Base-by-base conservation (phyloP, 1,140 invertebrate genomes). In the Cataglyphis hispanica region DNA sequence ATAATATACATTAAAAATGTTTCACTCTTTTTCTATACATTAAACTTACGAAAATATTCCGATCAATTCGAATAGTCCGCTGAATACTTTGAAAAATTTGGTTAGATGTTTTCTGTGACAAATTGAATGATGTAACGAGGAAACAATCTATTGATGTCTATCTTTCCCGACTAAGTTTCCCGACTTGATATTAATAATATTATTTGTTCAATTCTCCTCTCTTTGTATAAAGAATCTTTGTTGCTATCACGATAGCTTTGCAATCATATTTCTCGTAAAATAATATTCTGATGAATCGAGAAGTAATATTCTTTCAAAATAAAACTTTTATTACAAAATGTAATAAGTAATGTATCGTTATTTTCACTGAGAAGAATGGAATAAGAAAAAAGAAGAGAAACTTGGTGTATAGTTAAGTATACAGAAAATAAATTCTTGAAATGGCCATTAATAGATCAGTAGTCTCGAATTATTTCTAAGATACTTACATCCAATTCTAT, bases 31-130 rank as follows among this genome's bases (percentile, higher is more conserved):
- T 31, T 63, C 31, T 43, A 13, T 31, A 76, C 10, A 27, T 60
- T 63, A n/a, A 76, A 76, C 74, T 76, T 76, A 63, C 58, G 0
- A 76, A 63, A 63, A 63, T 61, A 5, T 43, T 76, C 25, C 2
- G 3, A 63, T 4, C 10, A 2, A 76, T 0, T 63, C 27, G 16
- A 43, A 31, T 1, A 31, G 4, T 61, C 19, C 19, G 16, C 8
- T 8, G 10, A 60, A 40, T 27, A 43, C 25, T 43, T 31, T 8
- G 7, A n/a, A 76, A 63, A 2, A 63, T 76, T 76, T n/a, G 25
- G 27, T 13, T 22, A 19, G 63, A 43, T 76, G 16, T 75, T 22
- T 2, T 37, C 37, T 43, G 10, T 19, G 58, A 43, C 16, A 11
- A 76, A 25, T 63, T 13, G n/a, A 76, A 63, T 31, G n/a, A 63